These are phyloP conservation scores for Pitangus sulphuratus DNA, from an alignment of 2,797 vertebrate species.

Conservation along the genomic window DNA sequence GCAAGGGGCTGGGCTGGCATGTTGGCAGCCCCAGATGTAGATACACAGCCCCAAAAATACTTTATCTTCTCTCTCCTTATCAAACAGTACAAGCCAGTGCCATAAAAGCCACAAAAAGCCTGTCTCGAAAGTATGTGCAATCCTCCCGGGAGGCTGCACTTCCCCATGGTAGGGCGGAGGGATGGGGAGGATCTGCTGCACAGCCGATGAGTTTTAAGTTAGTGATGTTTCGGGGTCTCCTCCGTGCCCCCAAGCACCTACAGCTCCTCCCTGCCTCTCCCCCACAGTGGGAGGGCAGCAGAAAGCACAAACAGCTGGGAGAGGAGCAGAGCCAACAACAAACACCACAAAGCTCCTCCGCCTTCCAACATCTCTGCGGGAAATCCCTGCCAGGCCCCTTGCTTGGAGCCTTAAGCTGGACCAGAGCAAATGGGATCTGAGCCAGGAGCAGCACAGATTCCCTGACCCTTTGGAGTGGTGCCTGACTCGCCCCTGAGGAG, in stretches of 20 bases:
- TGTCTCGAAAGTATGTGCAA: accelerated
- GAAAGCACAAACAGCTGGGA: not conserved
- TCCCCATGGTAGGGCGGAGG: not conserved
- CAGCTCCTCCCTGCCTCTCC: not conserved
- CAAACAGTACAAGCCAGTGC: not conserved
- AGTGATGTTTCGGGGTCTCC: not conserved
- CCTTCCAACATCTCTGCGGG: not conserved
- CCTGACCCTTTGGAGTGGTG: not conserved
- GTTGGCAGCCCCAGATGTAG: accelerated
- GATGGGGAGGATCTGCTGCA: not conserved
- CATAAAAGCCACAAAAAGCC: not conserved
- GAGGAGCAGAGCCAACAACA: not conserved
- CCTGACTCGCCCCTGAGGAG: not conserved
- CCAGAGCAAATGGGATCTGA: not conserved
- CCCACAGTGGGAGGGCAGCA: not conserved
- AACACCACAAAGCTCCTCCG: not conserved
- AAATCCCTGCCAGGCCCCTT: not conserved
- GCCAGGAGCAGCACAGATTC: not conserved
- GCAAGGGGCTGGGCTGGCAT: not conserved
- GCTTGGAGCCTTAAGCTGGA: not conserved
- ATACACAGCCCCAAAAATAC: not conserved
- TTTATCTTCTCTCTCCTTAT: not conserved
- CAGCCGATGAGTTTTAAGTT: not conserved
- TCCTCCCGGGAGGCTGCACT: not conserved
- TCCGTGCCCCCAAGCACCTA: not conserved